Percentiles rank a stretch among this genome's conserved stretches.
phyloP scores from a whole-genome alignment of 2,888 invertebrate species.

The Hirtodrosophila alboralis region DNA sequence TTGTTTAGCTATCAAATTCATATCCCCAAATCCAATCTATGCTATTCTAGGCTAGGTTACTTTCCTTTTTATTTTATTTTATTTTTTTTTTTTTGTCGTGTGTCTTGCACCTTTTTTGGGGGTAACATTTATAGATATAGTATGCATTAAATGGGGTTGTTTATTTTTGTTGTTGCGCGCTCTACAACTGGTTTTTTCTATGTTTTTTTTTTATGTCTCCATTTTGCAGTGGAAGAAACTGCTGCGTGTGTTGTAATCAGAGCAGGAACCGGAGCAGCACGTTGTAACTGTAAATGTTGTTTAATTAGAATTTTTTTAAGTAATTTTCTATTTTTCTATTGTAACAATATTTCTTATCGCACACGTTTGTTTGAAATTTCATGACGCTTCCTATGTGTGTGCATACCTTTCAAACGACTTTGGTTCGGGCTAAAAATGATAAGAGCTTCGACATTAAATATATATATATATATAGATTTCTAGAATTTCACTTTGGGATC shows the following conservation, averaged over 20 bases:
- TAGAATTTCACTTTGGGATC: neutral
- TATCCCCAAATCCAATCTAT: slow-evolving; percentile 26
- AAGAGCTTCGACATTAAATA: slow-evolving; percentile 40
- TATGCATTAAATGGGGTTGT: slow-evolving; percentile 48
- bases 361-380: slow-evolving; percentile 43
- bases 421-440: slow-evolving; percentile 48
- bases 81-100: slow-evolving; percentile 5
- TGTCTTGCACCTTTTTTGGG: slow-evolving; percentile 45
- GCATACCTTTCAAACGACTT: slow-evolving; percentile 74
- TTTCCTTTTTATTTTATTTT: slow-evolving; percentile 4
- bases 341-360: slow-evolving; percentile 55
- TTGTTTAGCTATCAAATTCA: slow-evolving; percentile 22
- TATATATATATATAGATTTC: neutral
- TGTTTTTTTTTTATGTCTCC: slow-evolving; percentile 48
- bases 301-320: slow-evolving; percentile 54
- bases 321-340: slow-evolving; percentile 13
- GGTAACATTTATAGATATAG: slow-evolving; percentile 28
- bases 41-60: slow-evolving; percentile 15
- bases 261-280: slow-evolving; percentile 53
- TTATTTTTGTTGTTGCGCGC: slow-evolving; percentile 16
- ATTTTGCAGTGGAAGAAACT: slow-evolving; percentile 40
- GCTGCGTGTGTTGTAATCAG: slow-evolving; percentile 54
- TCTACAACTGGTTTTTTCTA: slow-evolving; percentile 24
- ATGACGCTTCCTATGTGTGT: slow-evolving; percentile 22
- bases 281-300: slow-evolving; percentile 53